phyloP scores from a whole-genome alignment of 2,888 invertebrate genomes.

The Tricholauxania praeusta region DNA sequence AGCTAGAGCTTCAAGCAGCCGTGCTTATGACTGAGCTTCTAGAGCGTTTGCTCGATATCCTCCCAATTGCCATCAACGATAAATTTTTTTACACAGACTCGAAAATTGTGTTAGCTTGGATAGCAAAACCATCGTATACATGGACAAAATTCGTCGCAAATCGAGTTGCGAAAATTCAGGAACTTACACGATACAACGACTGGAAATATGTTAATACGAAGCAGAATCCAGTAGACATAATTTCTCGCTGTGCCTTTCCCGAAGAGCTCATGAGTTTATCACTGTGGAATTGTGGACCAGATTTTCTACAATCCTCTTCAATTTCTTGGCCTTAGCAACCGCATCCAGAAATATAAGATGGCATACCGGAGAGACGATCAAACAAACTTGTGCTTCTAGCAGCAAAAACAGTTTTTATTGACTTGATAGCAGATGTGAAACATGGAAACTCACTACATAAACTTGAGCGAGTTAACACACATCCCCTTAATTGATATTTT shows the following conservation, averaged over 20 bases:
- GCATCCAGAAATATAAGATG: neutral
- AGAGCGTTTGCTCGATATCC: constrained; percentile 18
- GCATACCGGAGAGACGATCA: constrained; percentile 1
- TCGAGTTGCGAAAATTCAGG: constrained; percentile 31
- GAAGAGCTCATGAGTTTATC: neutral
- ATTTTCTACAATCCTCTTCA: neutral
- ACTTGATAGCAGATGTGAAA: neutral
- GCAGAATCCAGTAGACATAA: constrained; percentile 34
- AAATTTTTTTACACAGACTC: constrained; percentile 32
- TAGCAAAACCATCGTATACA: constrained; percentile 9
- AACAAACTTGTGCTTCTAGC: constrained; percentile 4
- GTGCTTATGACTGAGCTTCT: constrained; percentile 28
- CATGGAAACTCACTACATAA: neutral
- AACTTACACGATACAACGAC: constrained; percentile 18
- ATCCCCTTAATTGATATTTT: no score
- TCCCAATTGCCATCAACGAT: constrained; percentile 12
- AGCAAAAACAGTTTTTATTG: neutral
- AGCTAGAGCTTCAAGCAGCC: constrained; percentile 37
- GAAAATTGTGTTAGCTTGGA: constrained; percentile 32
- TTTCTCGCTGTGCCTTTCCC: constrained; percentile 7
- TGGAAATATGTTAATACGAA: constrained; percentile 36
- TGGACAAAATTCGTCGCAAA: constrained; percentile 37
- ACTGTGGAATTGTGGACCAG: constrained; percentile 8
- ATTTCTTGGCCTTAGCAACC: neutral
- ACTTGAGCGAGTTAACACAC: neutral